Evolutionary conservation across 2,797 vertebrate genomes (phyloP), one percentile per base, ranked within the genome.

Genomic region (Avahi laniger): DNA sequence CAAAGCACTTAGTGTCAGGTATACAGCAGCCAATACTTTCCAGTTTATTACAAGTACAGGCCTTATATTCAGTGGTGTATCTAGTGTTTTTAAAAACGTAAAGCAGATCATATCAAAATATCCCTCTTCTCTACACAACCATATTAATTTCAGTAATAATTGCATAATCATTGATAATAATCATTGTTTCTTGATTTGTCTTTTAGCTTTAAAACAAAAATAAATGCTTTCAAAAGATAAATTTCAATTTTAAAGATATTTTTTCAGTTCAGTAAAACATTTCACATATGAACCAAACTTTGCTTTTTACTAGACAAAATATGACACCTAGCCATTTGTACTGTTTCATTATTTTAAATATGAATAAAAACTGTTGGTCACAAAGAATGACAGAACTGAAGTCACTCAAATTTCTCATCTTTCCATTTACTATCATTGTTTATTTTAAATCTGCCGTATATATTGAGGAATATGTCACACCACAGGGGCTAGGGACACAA

Each of bases 351-450:
- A 52, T 59, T 89, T 95, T 86, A 89, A 89, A 61, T 17, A 73
- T 20, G 72, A 86, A 30, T 30, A 38, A 73, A 83, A 85, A 35
- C 43, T 20, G n/a, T 46, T 72, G 76, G 14, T 72, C n/a, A 65
- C 38, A 72, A 33, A 70, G 67, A 35, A 78, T 1, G 20, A 61
- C 65, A 85, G 57, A 80, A 70, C 14, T 57, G 59, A 89, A 76
- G 76, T 84, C 46, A 76, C 52, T 90, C 46, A 89, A 72, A 89
- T 89, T 85, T 61, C 69, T 92, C 80, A 67, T 73, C 48, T 89
- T 94, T 61, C 48, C 79, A 67, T 78, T 38, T 59, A 18, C 54
- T 59, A 18, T 69, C 70, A 84, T 38, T 85, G 52, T 92, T 85
- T 91, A 85, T 80, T 81, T 92, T 86, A 75, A 82, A 78, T 86